phyloP scores from a whole-genome alignment of 2,113 vertebrate species.

The Mesitornis unicolor region DNA sequence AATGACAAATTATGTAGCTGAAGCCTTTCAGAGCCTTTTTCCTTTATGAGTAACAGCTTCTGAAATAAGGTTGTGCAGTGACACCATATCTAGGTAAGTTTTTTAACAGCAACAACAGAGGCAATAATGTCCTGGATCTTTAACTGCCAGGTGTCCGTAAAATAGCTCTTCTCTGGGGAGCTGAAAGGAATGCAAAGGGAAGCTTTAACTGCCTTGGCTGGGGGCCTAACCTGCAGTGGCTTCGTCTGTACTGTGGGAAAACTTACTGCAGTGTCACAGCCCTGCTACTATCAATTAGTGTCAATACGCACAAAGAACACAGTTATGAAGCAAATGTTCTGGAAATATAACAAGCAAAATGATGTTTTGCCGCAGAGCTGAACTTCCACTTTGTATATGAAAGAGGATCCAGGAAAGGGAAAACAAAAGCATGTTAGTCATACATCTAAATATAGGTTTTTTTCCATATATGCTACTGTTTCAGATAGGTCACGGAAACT shows the following conservation, averaged over 20 bases:
- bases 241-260: constrained; percentile 57
- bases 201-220: constrained; percentile 46
- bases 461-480: constrained; percentile 35
- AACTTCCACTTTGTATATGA: constrained; percentile 29
- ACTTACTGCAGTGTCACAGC: constrained; percentile 58
- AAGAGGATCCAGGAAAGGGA: constrained; percentile 9
- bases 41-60: neutral
- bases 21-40: neutral
- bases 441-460: neutral
- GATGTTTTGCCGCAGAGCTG: neutral
- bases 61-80: neutral
- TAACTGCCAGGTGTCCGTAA: constrained; percentile 41
- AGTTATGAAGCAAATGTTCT: constrained; percentile 22
- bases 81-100: neutral
- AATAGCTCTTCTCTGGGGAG: constrained; percentile 37
- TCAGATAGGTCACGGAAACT: constrained; percentile 57
- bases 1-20: neutral
- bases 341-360: constrained; percentile 36
- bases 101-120: neutral
- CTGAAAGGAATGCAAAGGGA: constrained; percentile 56
- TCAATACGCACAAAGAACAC: constrained; percentile 55
- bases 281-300: constrained; percentile 60
- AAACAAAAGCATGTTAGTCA: constrained; percentile 27
- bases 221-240: constrained; percentile 59
- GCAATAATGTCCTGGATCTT: neutral